These are phyloP conservation scores for Rhimphoctona megacephalus DNA, from an alignment of 2,888 invertebrate species.

Conservation along the genomic window DNA sequence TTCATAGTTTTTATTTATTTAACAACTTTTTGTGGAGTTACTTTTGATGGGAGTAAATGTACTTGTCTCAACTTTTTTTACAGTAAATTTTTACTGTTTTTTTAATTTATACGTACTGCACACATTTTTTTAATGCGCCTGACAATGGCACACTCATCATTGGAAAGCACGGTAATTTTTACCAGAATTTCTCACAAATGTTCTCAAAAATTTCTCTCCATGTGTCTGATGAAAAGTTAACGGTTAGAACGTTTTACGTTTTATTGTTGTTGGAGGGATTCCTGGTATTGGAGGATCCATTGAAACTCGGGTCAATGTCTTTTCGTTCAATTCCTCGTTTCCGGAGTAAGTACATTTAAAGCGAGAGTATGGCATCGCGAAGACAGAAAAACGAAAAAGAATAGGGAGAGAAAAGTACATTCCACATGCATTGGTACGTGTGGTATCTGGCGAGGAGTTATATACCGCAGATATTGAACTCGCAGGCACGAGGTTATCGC, in stretches of 20 bases:
- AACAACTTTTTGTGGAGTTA: no score
- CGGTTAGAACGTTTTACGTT: constrained; percentile 2
- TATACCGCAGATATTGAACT: constrained; percentile 50
- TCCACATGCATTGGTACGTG: constrained; percentile 64
- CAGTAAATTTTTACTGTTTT: no score
- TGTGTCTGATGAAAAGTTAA: constrained; percentile 13
- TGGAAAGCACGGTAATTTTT: no score
- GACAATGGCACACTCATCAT: no score
- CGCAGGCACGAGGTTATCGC: constrained; percentile 58
- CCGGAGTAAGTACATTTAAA: constrained; percentile 10
- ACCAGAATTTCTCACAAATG: no score
- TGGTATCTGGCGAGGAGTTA: constrained; percentile 47
- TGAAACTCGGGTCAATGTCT: constrained; percentile 44
- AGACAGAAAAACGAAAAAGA: constrained; percentile 34
- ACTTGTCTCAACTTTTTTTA: no score
- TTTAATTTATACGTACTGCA: no score
- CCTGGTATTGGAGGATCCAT: constrained; percentile 17
- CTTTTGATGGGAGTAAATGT: no score
- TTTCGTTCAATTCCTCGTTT: constrained; percentile 39
- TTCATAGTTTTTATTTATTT: no score
- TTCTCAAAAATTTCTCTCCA: no score
- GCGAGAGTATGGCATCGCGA: constrained; percentile 18
- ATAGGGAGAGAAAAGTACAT: constrained; percentile 63
- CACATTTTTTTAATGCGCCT: no score
- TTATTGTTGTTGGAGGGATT: constrained; percentile 1